Base-by-base conservation (phyloP, 1,140 invertebrate species). In the Acromyrmex echinatior region DNA sequence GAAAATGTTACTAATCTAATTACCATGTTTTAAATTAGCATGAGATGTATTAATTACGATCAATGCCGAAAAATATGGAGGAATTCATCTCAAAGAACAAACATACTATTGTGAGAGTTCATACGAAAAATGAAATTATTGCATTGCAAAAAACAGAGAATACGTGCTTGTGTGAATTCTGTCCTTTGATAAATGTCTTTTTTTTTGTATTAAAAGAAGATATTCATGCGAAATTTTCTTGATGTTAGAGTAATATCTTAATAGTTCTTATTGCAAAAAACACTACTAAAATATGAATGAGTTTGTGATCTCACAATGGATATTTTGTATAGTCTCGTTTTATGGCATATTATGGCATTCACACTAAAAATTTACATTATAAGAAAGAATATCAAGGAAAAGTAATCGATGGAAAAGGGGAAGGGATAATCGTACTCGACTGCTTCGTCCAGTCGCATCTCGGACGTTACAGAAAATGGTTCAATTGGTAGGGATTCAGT, bases 341-440 rank as follows among this genome's bases (percentile, higher is more conserved):
- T 79, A 74, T 0, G 21, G 39, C 5, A 31, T 56, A 53, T 79
- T 66, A 79, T 16, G 45, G 5, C 7, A 66, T 66, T 66, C 16
- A 2, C 12, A 12, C 0, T 35, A 35, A 31, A 51, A 66, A 21
- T 51, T 51, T 16, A 31, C 9, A 45, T 10, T 14, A 9, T 7
- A 65, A 28, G 3, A 16, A 9, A 21, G 0, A 78, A 49, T 18
- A 3, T 63, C 18, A 49, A 21, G 21, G 21, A 21, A 21, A 63
- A 1, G 3, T 4, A 31, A 76, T 60, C 53, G 14, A 58, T 76
- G 3, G n/a, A 35, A 39, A 76, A 39, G 5, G 10, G 16, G n/a
- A 4, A 16, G 73, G 73, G 28, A 25, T 25, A 16, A 60, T 28
- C 1, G 14, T 16, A 35, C 18, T 31, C 1, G 12, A 35, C n/a